A percentile compares a stretch with the other conserved stretches of the same genome.
These are phyloP conservation scores for Neocloeon triangulifer DNA, from an alignment of 1,140 invertebrate species.

Conservation along the genomic window DNA sequence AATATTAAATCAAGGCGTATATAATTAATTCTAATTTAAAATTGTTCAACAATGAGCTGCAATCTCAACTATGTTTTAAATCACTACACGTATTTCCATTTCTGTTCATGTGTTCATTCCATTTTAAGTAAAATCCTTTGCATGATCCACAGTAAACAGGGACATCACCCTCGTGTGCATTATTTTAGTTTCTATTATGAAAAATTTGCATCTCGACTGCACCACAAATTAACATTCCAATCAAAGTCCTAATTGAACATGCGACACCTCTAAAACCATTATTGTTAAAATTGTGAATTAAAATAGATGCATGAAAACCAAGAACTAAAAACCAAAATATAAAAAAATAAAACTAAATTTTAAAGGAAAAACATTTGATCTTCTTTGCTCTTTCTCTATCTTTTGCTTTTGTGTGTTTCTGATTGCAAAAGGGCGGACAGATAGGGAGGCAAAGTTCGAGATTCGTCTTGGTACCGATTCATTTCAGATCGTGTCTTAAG, in stretches of 20 bases:
- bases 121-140: no score
- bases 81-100: no score
- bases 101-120: no score
- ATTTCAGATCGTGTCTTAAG: slow-evolving; percentile 9
- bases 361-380: not conserved
- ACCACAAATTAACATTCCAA: not conserved
- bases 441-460: slow-evolving; percentile 9
- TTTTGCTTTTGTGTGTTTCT: slow-evolving; percentile 3
- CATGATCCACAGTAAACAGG: no score
- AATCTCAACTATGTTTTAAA: no score
- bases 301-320: no score
- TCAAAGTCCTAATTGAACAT: not conserved
- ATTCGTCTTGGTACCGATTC: slow-evolving; percentile 7
- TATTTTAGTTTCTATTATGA: slow-evolving; percentile 27
- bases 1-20: no score
- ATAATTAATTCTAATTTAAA: no score
- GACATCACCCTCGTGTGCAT: no score
- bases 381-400: slow-evolving; percentile 5
- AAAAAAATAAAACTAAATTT: not conserved
- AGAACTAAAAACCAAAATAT: not conserved
- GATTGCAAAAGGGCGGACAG: slow-evolving; percentile 6
- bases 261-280: no score
- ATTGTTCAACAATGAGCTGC: no score
- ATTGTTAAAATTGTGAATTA: no score
- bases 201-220: not conserved